Evolutionary conservation across 2,113 vertebrate species (phyloP).

Genomic region (Cebidichthys violaceus): DNA sequence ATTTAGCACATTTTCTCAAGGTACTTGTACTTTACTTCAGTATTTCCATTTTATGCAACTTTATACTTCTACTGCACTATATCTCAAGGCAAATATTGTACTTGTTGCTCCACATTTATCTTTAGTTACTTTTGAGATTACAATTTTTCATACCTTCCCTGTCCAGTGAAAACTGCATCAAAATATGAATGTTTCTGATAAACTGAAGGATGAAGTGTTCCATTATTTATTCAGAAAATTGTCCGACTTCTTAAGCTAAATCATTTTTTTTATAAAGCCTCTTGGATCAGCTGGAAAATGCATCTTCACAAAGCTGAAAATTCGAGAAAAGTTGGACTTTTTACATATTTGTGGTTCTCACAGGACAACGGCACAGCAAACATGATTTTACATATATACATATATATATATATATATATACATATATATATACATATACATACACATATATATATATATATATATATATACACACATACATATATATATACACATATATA

Average conservation of each 20-base stretch:
- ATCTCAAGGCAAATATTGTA: not conserved
- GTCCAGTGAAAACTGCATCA: not conserved
- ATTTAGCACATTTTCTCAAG: too few species aligned
- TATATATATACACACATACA: too few species aligned
- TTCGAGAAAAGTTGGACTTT: not conserved
- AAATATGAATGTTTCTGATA: too few species aligned
- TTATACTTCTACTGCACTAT: not conserved
- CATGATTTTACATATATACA: not conserved
- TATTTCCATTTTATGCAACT: too few species aligned
- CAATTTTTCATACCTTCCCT: not conserved
- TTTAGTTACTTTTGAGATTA: not conserved
- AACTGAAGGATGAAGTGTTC: not conserved
- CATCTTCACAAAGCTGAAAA: not conserved
- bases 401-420: too few species aligned
- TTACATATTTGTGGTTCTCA: too few species aligned
- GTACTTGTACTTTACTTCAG: too few species aligned
- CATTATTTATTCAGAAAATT: not conserved
- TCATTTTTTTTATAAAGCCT: not conserved
- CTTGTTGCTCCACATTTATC: not conserved
- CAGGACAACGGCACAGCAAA: too few species aligned
- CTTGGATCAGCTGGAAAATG: not conserved
- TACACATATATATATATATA: too few species aligned
- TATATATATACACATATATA: too few species aligned
- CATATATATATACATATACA: too few species aligned
- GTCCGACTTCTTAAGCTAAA: not conserved